Evolutionary conservation across 2,797 vertebrate species (phyloP), one percentile per base, ranked within the genome.

Genomic region (Hipposideros larvatus): DNA sequence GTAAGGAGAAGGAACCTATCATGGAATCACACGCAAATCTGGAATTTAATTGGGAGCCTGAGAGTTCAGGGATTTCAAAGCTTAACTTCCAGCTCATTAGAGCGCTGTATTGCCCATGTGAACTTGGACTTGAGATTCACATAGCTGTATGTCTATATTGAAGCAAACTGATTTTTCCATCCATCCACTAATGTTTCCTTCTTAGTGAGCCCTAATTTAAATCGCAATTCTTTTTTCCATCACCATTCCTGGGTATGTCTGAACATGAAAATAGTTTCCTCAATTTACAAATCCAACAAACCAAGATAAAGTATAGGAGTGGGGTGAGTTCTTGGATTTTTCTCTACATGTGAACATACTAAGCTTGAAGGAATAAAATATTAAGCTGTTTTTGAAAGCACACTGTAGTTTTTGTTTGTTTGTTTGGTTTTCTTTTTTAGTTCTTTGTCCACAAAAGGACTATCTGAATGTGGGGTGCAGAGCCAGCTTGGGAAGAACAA

Each of bases 401-500:
- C 22, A 43, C 19, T 53, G 11, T 63, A 34, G 37, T 37, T 37
- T 37, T 37, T 37, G 37, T 37, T 37, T 63, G 84, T 74, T 78
- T 80, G 31, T 48, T 22, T 61, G 9, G 37, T 37, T 61, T 61
- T 1, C 5, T 24, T 75, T n/a, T 79, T 93, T 53, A 68, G 11
- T 91, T 75, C 2, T 89, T 83, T 86, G 71, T 31, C 37, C 37
- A 55, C 9, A 41, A 59, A 22, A 93, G 16, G 41, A 87, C 80
- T 94, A 26, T 41, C 10, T 83, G 55, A 87, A 87, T 68, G 28
- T 28, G 68, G n/a, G 41, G 16, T 53, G 14, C n/a, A 87, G 28
- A 90, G 90, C 37, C n/a, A 53, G 57, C 48, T 94, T 90, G 43
- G 6, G 48, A 91, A 95, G 51, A 63, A 8, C 37, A 95, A 89